A percentile compares a stretch with the other conserved stretches of the same genome.
Conservation (phyloP, 2,797 vertebrate genomes). For the Strix occidentalis region DNA sequence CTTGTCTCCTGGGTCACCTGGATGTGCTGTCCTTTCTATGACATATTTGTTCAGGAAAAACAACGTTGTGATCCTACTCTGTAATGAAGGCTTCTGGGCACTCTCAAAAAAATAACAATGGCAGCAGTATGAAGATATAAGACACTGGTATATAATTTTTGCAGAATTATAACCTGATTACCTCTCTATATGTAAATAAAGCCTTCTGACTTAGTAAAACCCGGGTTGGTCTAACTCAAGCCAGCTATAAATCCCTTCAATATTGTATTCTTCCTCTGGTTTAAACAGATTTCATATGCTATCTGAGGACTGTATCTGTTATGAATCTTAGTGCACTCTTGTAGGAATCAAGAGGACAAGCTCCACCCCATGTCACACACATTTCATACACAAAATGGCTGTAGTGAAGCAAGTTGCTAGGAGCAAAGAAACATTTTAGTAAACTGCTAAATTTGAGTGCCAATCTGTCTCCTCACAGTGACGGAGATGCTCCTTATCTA, state of each 20-base stretch:
- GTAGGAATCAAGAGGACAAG: neutral
- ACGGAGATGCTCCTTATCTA: neutral
- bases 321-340: neutral
- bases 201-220: neutral
- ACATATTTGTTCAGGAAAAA: neutral
- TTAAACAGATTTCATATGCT: neutral
- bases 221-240: neutral
- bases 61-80: neutral
- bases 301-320: neutral
- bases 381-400: neutral
- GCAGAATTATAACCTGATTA: neutral
- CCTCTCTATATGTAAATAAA: neutral
- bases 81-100: neutral
- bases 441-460: neutral
- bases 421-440: neutral
- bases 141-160: neutral
- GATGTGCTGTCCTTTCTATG: neutral
- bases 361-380: neutral
- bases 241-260: neutral
- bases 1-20: neutral
- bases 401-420: neutral
- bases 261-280: neutral
- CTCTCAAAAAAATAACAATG: neutral
- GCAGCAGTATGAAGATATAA: neutral
- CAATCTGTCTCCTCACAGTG: neutral